These are phyloP conservation scores for Hirtodrosophila trivittata DNA, from an alignment of 2,888 invertebrate species.

Conservation along the genomic window DNA sequence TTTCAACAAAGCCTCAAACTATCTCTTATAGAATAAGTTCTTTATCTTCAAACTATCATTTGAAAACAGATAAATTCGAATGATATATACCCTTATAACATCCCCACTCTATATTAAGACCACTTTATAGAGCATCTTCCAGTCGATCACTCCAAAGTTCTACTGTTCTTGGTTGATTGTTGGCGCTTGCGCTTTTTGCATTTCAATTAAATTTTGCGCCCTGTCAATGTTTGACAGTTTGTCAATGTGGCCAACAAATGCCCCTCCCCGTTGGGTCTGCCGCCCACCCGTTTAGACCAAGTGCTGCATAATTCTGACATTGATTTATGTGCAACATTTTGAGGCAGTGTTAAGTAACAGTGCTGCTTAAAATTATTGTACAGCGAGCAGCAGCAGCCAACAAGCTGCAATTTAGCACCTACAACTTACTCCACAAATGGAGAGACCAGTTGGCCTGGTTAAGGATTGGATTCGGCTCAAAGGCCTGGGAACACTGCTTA, in stretches of 20 bases:
- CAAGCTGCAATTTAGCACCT: conserved; percentile 44
- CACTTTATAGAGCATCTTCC: neutral
- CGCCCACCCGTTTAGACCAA: neutral
- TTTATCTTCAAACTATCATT: no score
- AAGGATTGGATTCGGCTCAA: neutral
- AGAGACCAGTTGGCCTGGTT: conserved; percentile 12
- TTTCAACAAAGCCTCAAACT: no score
- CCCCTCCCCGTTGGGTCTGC: neutral
- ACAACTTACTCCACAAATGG: conserved; percentile 12
- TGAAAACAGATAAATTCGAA: no score
- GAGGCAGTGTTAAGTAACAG: conserved; percentile 42
- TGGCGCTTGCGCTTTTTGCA: conserved; percentile 81
- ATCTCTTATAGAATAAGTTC: no score
- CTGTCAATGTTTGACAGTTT: conserved; percentile 78
- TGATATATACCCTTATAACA: no score
- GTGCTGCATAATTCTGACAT: conserved; percentile 39
- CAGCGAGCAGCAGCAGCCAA: conserved; percentile 25
- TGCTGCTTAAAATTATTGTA: conserved; percentile 19
- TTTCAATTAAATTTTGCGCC: conserved; percentile 76
- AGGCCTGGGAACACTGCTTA: neutral
- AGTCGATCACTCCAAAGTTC: neutral
- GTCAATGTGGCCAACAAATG: conserved; percentile 54
- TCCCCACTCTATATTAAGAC: no score
- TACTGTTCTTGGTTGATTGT: conserved; percentile 41
- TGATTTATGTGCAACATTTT: conserved; percentile 63